A percentile compares a stretch with the other conserved stretches of the same genome.
Evolutionary conservation across 2,888 invertebrate species (phyloP).

Genomic region (Noctuana brunneofusca): DNA sequence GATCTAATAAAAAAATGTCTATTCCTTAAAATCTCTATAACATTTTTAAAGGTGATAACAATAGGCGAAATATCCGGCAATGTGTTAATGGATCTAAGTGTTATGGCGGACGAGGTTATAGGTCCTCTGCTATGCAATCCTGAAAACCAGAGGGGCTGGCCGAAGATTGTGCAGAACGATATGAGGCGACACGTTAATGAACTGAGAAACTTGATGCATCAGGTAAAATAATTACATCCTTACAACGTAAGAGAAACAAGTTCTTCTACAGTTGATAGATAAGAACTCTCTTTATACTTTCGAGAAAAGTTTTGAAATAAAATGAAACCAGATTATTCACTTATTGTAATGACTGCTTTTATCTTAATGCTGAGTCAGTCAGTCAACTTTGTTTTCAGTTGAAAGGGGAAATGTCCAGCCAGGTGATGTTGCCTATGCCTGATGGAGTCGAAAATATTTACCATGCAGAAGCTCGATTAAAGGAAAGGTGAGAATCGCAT

Average conservation of each 20-base stretch:
- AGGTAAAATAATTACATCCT: conserved; percentile 64
- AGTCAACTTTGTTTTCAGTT: conserved; percentile 76
- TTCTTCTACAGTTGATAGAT: conserved; percentile 83
- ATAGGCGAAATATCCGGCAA: conserved; percentile 89
- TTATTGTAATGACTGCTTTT: too few species aligned
- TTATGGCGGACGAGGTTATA: conserved; percentile 88
- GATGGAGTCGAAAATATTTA: conserved; percentile 88
- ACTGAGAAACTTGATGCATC: conserved; percentile 87
- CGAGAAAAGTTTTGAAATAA: too few species aligned
- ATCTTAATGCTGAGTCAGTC: too few species aligned
- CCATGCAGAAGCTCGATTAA: conserved; percentile 79
- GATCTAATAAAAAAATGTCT: neutral
- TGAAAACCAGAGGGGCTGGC: conserved; percentile 88
- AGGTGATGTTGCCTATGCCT: conserved; percentile 94
- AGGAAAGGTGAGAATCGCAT: conserved; percentile 57
- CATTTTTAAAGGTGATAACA: conserved; percentile 70
- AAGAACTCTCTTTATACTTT: too few species aligned
- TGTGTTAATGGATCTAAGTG: conserved; percentile 86
- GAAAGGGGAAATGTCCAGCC: conserved; percentile 92
- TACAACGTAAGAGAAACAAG: neutral
- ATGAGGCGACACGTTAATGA: conserved; percentile 87
- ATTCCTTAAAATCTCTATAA: too few species aligned
- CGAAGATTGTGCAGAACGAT: conserved; percentile 87
- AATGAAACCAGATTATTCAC: too few species aligned
- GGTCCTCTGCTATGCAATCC: conserved; percentile 88